phyloP scores from a whole-genome alignment of 2,113 vertebrate species.

The Coracopsis vasa region DNA sequence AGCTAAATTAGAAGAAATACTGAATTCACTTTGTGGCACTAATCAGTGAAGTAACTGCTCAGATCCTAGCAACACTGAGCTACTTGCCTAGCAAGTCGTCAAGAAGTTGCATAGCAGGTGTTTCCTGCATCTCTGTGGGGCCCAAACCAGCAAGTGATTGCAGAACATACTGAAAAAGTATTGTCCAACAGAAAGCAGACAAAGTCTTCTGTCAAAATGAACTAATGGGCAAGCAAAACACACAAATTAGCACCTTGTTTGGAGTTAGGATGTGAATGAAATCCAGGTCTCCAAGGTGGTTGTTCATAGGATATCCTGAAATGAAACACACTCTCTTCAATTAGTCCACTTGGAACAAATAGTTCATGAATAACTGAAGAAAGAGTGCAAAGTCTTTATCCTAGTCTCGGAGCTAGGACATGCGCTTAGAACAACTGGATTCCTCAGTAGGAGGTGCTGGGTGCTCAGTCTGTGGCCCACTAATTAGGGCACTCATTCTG shows the following conservation, averaged over 20 bases:
- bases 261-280: not conserved
- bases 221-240: not conserved
- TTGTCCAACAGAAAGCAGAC: not conserved
- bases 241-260: not conserved
- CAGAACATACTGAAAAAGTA: not conserved
- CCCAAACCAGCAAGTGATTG: not conserved
- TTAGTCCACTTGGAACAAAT: not conserved
- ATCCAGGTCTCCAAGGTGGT: not conserved
- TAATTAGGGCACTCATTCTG: not conserved
- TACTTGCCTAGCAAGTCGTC: not conserved
- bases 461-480: not conserved
- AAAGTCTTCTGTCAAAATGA: not conserved
- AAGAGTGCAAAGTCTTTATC: not conserved
- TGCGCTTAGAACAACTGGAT: not conserved
- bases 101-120: not conserved
- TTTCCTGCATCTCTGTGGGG: not conserved
- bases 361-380: not conserved
- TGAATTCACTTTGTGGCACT: not conserved
- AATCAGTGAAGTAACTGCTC: not conserved
- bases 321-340: not conserved
- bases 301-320: not conserved
- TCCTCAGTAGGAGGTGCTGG: not conserved
- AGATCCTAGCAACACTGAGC: not conserved
- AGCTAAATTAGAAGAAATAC: not conserved
- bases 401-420: not conserved